Conservation (phyloP, 2,113 vertebrate species). For the Anolis sagrei region DNA sequence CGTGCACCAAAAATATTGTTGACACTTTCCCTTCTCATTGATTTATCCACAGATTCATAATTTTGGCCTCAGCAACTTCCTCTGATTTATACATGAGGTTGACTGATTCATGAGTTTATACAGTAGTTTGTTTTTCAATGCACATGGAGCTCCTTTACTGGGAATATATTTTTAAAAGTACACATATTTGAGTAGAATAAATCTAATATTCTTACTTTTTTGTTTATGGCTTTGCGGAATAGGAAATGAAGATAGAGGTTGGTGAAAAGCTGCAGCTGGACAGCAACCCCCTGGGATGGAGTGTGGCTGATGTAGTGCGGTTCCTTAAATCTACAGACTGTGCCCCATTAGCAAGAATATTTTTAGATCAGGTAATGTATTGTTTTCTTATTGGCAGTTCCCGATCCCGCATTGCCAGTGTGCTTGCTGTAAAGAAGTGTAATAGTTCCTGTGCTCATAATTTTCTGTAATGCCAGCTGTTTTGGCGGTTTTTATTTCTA, state of each 20-base stretch:
- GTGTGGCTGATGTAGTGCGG: conserved; percentile 91
- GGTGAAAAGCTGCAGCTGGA: conserved; percentile 92
- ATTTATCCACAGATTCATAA: no score
- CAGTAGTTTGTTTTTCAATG: background rate
- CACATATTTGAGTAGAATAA: background rate
- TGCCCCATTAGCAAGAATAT: conserved; percentile 92
- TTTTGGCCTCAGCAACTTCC: no score
- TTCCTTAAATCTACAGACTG: conserved; percentile 98
- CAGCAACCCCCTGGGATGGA: conserved; percentile 97
- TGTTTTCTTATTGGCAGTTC: background rate
- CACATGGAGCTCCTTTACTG: background rate
- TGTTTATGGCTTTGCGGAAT: conserved; percentile 36
- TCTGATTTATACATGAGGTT: no score
- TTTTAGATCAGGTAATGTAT: conserved; percentile 91
- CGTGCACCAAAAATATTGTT: background rate
- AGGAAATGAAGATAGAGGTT: conserved; percentile 85
- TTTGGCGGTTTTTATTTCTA: background rate
- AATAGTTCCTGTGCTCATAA: background rate
- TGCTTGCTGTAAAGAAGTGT: background rate
- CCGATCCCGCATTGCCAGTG: background rate
- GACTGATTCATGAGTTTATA: no score
- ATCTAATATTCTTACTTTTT: conserved; percentile 27
- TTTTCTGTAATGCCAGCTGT: background rate
- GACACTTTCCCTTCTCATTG: no score
- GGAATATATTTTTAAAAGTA: background rate